These are phyloP conservation scores for Mellivora capensis DNA, from an alignment of 2,113 vertebrate species.

Conservation along the genomic window DNA sequence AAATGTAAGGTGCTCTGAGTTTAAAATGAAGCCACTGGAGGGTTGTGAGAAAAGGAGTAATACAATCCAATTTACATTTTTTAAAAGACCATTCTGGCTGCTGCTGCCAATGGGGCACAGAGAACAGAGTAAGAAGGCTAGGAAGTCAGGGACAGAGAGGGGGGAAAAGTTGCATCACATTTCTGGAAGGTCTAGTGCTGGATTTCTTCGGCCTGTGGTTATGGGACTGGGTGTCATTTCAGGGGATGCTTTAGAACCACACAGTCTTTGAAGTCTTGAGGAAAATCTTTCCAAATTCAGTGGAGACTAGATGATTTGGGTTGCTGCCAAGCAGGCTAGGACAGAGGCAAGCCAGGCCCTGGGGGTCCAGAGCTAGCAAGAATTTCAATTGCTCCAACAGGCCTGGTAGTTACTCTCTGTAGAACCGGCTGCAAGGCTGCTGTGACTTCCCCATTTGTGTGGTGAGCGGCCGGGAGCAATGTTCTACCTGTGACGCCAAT, in stretches of 20 bases:
- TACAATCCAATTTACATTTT: neutral
- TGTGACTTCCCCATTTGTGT: neutral
- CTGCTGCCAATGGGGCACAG: neutral
- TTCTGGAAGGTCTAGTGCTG: neutral
- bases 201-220: neutral
- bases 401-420: neutral
- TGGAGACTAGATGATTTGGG: neutral
- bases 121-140: neutral
- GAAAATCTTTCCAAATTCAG: conserved; percentile 12
- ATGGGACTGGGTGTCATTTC: neutral
- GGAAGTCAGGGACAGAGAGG: neutral
- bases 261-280: neutral
- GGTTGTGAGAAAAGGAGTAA: neutral
- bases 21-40: neutral
- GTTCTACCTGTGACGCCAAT: neutral
- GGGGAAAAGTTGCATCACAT: neutral
- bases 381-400: neutral
- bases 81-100: neutral
- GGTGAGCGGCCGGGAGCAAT: neutral
- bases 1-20: neutral
- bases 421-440: neutral
- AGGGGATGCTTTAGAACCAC: neutral
- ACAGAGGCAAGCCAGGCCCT: neutral
- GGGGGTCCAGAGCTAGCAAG: neutral
- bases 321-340: neutral